Base-by-base conservation (phyloP, 2,113 vertebrate genomes). In the Pongo pygmaeus region DNA sequence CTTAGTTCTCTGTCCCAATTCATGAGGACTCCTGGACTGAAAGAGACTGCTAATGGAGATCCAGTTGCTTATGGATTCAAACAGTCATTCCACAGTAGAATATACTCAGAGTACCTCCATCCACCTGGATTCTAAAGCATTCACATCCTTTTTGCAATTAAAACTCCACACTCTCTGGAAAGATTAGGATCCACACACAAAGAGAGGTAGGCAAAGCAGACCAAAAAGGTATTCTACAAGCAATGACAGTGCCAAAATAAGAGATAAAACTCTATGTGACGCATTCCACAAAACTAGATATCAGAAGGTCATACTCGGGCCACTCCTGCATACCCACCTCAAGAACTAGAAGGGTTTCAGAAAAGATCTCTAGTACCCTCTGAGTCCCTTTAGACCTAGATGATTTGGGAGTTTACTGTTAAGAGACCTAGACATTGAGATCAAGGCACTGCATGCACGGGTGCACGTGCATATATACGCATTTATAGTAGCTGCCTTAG, bases 341-440 rank as follows among this genome's bases (percentile, higher is more conserved):
- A 48, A 64, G 32, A 95, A 61, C 85, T 61, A 75, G 13, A 55
- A 22, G 18, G 16, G 2, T 67, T 77, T 75, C 23, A 35, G 84
- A 69, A 69, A 30, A 88, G 16, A 84, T 32, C 48, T 48, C 30
- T 50, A 40, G 23, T 50, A 40, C 7, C 35, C 35, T 94, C 50
- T 35, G 40, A 67, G 38, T 91, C 18, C 5, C 20, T 55, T 81
- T 81, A 74, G 32, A 57, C 10, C 30, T 43, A 55, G 17, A 18
- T 85, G 50, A 43, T 74, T 20, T 91, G 52, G 72, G 59, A 43
- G 48, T 18, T 50, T 48, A 46, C 55, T 38, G 43, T 93, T 74
- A 95, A 95, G 74, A 89, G 16, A 91, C 5, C 20, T 75, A 79
- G 69, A 89, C 22, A 55, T 5, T 87, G 43, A 95, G 78, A 78